phyloP scores from a whole-genome alignment of 1,140 invertebrate genomes.

The Diabrotica undecimpunctata region DNA sequence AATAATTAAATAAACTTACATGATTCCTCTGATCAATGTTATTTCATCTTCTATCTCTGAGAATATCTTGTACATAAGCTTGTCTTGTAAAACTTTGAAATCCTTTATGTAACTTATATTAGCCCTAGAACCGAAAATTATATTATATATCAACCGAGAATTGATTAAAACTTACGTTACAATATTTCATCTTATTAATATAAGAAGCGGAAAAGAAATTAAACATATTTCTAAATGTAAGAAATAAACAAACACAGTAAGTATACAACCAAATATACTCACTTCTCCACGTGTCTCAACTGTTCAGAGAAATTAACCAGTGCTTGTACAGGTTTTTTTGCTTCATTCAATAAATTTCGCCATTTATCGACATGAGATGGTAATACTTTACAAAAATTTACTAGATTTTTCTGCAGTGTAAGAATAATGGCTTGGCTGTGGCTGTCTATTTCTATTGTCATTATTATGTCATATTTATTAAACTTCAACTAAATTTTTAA shows the following conservation, averaged over 20 bases:
- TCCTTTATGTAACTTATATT: slow-evolving; percentile 31
- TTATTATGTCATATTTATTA: no score
- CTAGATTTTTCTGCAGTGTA: slow-evolving; percentile 25
- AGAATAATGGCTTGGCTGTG: no score
- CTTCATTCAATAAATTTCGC: slow-evolving; percentile 26
- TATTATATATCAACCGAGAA: slow-evolving; percentile 17
- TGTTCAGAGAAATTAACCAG: slow-evolving; percentile 37
- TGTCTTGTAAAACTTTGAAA: slow-evolving; percentile 28
- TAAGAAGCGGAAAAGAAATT: no score
- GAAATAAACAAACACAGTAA: not conserved
- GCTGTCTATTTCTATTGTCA: no score
- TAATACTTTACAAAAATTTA: slow-evolving; percentile 31
- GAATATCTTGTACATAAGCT: slow-evolving; percentile 30
- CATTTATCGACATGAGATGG: slow-evolving; percentile 32
- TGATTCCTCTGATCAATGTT: slow-evolving; percentile 2
- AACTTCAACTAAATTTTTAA: no score
- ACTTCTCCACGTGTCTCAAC: slow-evolving; percentile 30
- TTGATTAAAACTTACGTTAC: no score
- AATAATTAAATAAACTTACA: slow-evolving; percentile 8
- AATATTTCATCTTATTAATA: no score
- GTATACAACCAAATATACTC: slow-evolving; percentile 13
- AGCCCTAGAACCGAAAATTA: slow-evolving; percentile 20
- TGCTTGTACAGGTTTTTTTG: slow-evolving; percentile 23
- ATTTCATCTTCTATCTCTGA: slow-evolving; percentile 32
- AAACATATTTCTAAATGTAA: no score